A percentile compares a stretch with the other conserved stretches of the same genome.
phyloP scores from a whole-genome alignment of 2,113 vertebrate species.

The Labrus mixtus region DNA sequence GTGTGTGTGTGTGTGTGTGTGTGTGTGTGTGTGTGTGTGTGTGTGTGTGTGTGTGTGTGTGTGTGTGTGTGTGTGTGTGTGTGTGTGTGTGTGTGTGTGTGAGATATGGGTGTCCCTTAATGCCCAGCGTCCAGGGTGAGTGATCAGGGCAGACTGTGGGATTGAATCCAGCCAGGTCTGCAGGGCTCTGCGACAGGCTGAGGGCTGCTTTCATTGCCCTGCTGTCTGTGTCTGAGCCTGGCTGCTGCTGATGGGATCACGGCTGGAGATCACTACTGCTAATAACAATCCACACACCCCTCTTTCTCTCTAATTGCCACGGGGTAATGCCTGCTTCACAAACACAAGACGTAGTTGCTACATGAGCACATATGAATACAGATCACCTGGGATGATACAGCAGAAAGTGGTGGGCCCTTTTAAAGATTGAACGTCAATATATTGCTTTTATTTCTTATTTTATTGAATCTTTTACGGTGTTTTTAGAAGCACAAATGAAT shows the following conservation, averaged over 20 bases:
- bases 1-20: slow-evolving; percentile 4
- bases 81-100: slow-evolving; percentile 22
- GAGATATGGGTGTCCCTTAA: slow-evolving; percentile 19
- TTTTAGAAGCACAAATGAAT: too few species aligned
- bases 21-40: slow-evolving; percentile 17
- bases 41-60: slow-evolving; percentile 17
- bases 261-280: slow-evolving; percentile 47
- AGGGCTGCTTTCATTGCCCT: slow-evolving; percentile 39
- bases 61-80: neutral
- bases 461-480: neutral
- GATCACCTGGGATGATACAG: slow-evolving; percentile 9
- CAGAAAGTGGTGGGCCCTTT: neutral
- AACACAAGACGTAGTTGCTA: slow-evolving; percentile 36
- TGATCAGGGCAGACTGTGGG: slow-evolving; percentile 41
- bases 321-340: slow-evolving; percentile 29
- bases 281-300: slow-evolving; percentile 44
- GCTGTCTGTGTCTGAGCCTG: slow-evolving; percentile 20
- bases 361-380: slow-evolving; percentile 17
- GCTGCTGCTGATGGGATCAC: slow-evolving; percentile 64
- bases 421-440: too few species aligned
- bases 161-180: slow-evolving; percentile 55
- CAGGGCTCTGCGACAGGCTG: slow-evolving; percentile 17
- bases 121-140: slow-evolving; percentile 47
- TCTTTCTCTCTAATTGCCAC: slow-evolving; percentile 41
- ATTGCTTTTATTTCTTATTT: neutral